phyloP scores from a whole-genome alignment of 1,140 invertebrate genomes.

The Anastatus disparis region DNA sequence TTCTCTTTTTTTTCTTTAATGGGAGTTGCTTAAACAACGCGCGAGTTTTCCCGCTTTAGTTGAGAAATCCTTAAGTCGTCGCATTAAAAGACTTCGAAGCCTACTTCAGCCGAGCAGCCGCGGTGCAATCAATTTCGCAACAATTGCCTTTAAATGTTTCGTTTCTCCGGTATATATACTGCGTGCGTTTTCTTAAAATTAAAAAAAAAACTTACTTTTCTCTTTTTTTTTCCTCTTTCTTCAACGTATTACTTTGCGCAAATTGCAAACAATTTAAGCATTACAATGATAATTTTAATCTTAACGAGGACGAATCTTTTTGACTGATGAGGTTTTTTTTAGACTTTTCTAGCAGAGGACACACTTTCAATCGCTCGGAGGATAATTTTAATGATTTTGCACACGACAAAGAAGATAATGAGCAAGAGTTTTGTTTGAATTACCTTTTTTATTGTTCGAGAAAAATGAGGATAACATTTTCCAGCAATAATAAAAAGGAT shows the following conservation, averaged over 20 bases:
- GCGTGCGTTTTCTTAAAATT: background rate
- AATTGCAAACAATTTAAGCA: background rate
- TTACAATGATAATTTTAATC: no score
- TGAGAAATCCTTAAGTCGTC: conserved; percentile 6
- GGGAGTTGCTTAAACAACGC: background rate
- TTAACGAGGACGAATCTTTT: no score
- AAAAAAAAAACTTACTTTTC: no score
- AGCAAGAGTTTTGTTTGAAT: no score
- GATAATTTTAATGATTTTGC: no score
- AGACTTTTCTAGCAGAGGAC: no score
- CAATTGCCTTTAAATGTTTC: background rate
- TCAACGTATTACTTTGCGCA: background rate
- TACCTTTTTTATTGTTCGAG: no score
- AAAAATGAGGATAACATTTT: no score
- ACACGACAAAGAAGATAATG: no score
- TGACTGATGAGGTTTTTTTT: no score
- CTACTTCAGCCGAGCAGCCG: conserved; percentile 3
- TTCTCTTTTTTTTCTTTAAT: background rate
- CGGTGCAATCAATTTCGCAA: background rate
- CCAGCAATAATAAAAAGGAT: no score
- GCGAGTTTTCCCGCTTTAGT: conserved; percentile 18
- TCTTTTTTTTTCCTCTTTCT: background rate
- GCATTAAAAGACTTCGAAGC: conserved; percentile 14
- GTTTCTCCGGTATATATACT: background rate
- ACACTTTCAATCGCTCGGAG: no score